phyloP scores from a whole-genome alignment of 1,140 invertebrate genomes.

The Macrobrachium nipponense region DNA sequence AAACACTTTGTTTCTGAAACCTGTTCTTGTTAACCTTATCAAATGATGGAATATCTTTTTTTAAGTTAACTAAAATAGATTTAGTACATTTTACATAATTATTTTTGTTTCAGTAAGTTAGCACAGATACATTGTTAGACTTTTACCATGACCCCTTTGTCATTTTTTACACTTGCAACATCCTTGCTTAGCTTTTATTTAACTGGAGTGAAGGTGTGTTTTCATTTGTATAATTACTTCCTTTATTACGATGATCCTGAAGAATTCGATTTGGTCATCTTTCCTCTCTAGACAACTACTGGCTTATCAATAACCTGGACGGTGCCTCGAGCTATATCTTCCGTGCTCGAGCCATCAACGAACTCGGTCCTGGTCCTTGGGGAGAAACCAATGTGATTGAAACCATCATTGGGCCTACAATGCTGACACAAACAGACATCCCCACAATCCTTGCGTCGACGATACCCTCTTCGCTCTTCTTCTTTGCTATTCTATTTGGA shows the following conservation, averaged over 20 bases:
- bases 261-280: slow-evolving; percentile 5
- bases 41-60: too few relatives aligned
- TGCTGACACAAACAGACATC: slow-evolving; percentile 73
- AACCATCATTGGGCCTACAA: slow-evolving; percentile 72
- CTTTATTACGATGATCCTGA: not conserved
- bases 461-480: slow-evolving; percentile 57
- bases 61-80: too few relatives aligned
- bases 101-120: too few relatives aligned
- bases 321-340: slow-evolving; percentile 76
- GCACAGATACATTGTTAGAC: too few relatives aligned
- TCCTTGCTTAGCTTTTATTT: too few relatives aligned
- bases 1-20: too few relatives aligned
- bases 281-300: slow-evolving; percentile 76
- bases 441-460: slow-evolving; percentile 74
- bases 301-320: slow-evolving; percentile 80
- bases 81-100: too few relatives aligned
- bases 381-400: slow-evolving; percentile 77
- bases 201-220: not conserved
- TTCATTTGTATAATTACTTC: not conserved
- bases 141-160: too few relatives aligned
- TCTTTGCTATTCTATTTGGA: slow-evolving; percentile 56
- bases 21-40: too few relatives aligned
- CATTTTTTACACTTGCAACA: too few relatives aligned
- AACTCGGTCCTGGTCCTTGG: slow-evolving; percentile 81
- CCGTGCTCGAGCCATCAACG: slow-evolving; percentile 82